Conservation (phyloP, 2,888 invertebrate genomes). For the Drosophila tanythrix region DNA sequence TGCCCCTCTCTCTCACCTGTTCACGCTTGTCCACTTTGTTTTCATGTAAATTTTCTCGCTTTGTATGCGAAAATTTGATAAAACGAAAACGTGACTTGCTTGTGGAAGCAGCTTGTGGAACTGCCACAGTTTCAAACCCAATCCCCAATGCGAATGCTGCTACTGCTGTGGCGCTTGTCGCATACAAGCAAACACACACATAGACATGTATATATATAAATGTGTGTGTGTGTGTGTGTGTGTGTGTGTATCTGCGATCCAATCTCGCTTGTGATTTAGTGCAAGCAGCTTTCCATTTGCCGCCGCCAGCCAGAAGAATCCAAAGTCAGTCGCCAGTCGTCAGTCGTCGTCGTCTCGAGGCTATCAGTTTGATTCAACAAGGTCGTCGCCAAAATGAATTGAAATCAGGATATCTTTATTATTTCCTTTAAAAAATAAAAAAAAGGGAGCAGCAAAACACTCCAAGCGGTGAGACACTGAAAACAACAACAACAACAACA, state of each 20-base stretch:
- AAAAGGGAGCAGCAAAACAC: conserved; percentile 19
- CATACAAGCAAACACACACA: conserved; percentile 24
- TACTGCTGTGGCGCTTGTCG: conserved; percentile 24
- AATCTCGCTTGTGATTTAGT: conserved; percentile 64
- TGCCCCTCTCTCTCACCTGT: conserved; percentile 1
- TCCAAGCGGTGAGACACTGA: conserved; percentile 16
- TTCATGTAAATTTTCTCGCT: conserved; percentile 72
- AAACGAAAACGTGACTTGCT: conserved; percentile 80
- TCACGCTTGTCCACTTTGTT: conserved; percentile 46
- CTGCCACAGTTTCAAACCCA: conserved; percentile 10
- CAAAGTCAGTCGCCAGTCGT: conserved; percentile 1
- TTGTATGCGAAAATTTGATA: conserved; percentile 78
- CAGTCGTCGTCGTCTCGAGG: conserved; percentile 23
- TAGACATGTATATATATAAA: conserved; percentile 2
- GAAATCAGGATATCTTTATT: conserved; percentile 73
- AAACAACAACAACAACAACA: conserved; percentile 7
- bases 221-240: conserved; percentile 8
- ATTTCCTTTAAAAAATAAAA: conserved; percentile 30
- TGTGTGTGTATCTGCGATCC: conserved; percentile 41
- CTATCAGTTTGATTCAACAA: conserved; percentile 65
- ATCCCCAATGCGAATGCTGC: conserved; percentile 21
- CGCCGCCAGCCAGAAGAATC: conserved; percentile 20
- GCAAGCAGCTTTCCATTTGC: conserved; percentile 64
- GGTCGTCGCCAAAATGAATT: conserved; percentile 69
- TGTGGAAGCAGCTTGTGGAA: conserved; percentile 42